These are phyloP conservation scores for Drosophila malerkotliana DNA, from an alignment of 1,140 invertebrate species.

Conservation along the genomic window DNA sequence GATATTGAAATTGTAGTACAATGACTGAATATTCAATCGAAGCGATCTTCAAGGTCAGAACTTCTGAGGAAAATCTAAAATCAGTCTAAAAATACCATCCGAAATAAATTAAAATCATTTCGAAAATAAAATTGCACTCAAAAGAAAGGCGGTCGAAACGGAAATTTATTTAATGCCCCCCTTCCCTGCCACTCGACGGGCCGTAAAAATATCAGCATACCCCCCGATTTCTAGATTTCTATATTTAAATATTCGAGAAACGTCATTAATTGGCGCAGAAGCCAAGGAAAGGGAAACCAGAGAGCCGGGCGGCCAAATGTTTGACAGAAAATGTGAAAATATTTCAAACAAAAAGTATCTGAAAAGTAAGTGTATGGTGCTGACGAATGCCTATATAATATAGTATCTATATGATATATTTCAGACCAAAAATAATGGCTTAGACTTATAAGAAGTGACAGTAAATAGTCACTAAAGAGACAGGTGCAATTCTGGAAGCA, in stretches of 20 bases:
- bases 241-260: slow-evolving; percentile 27
- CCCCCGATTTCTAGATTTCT: slow-evolving; percentile 28
- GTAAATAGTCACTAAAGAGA: too few species aligned
- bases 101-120: slow-evolving; percentile 44
- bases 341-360: slow-evolving; percentile 7
- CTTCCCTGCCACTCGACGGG: neutral
- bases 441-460: too few species aligned
- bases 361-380: too few species aligned
- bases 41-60: slow-evolving; percentile 46
- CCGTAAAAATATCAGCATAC: slow-evolving; percentile 44
- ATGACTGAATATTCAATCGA: slow-evolving; percentile 4
- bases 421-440: too few species aligned
- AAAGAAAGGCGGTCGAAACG: slow-evolving; percentile 23
- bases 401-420: too few species aligned
- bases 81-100: slow-evolving; percentile 50
- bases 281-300: slow-evolving; percentile 21
- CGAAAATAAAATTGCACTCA: slow-evolving; percentile 52
- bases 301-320: slow-evolving; percentile 11
- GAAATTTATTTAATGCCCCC: slow-evolving; percentile 43
- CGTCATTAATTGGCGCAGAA: slow-evolving; percentile 67
- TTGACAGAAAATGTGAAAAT: slow-evolving; percentile 37
- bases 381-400: too few species aligned
- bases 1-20: too few species aligned
- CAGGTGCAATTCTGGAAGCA: too few species aligned
- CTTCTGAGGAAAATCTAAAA: slow-evolving; percentile 42